phyloP scores from a whole-genome alignment of 2,888 invertebrate species.

The Bunonema sp. region DNA sequence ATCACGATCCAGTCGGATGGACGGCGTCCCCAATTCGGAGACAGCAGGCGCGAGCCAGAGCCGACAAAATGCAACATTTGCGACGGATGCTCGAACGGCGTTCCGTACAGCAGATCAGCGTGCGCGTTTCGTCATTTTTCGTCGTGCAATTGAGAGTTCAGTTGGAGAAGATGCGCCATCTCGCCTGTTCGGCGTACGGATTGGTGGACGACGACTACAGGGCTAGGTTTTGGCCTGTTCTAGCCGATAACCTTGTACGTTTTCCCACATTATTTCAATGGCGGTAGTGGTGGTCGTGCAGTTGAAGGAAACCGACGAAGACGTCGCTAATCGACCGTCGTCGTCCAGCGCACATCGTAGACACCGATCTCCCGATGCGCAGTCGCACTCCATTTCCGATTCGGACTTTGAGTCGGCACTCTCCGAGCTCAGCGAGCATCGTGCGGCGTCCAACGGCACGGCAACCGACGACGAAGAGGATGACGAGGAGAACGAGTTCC shows the following conservation, averaged over 20 bases:
- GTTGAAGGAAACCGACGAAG: too few species aligned
- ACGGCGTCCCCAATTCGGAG: too few species aligned
- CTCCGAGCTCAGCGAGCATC: conserved; percentile 7
- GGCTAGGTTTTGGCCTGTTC: conserved; percentile 19
- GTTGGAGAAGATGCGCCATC: conserved; percentile 10
- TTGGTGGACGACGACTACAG: conserved; percentile 28
- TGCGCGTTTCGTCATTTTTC: too few species aligned
- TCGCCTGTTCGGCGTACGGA: conserved; percentile 20
- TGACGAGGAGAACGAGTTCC: conserved; percentile 4
- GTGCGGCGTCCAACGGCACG: background rate
- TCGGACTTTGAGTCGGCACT: conserved; percentile 32
- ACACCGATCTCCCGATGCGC: too few species aligned
- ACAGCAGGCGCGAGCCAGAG: too few species aligned
- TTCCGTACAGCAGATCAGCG: too few species aligned
- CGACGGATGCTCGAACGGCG: too few species aligned
- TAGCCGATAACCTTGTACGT: conserved; percentile 13
- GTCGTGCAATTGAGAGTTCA: conserved; percentile 3
- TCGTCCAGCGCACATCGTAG: too few species aligned
- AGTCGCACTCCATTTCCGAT: too few species aligned
- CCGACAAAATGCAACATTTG: too few species aligned
- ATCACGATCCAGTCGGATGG: too few species aligned
- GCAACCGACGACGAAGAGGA: conserved; percentile 13
- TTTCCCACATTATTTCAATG: conserved; percentile 8
- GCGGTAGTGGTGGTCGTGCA: conserved; percentile 6
- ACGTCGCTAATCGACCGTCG: too few species aligned